Evolutionary conservation across 2,888 invertebrate species (phyloP).

Genomic region (Phalera bucephala): DNA sequence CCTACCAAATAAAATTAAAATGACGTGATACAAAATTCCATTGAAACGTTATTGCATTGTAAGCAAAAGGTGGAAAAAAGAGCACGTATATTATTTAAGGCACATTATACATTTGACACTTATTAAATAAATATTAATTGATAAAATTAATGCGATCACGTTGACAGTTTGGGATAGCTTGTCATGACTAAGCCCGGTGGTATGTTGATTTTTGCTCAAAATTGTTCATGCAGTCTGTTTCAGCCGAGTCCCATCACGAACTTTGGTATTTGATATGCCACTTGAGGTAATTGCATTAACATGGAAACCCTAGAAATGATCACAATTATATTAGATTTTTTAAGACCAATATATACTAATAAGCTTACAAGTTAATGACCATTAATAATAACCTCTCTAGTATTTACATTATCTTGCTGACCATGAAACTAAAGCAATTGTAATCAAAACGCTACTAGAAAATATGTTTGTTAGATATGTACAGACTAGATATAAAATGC

Average conservation of each 20-base stretch:
- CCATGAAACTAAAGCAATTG: too few relatives aligned
- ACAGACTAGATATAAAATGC: too few relatives aligned
- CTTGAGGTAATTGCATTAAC: constrained; percentile 92
- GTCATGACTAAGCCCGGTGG: constrained; percentile 44
- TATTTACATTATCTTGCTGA: too few relatives aligned
- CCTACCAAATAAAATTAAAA: too few relatives aligned
- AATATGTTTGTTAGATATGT: too few relatives aligned
- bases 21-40: too few relatives aligned
- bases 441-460: too few relatives aligned
- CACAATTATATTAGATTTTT: constrained; percentile 9
- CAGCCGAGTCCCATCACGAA: constrained; percentile 93
- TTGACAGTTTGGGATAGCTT: constrained; percentile 14
- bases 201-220: constrained; percentile 37
- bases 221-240: constrained; percentile 28
- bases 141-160: constrained; percentile 11
- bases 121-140: constrained; percentile 3
- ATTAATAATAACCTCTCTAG: too few relatives aligned
- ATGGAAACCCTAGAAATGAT: constrained; percentile 89
- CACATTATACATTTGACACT: constrained; percentile 4
- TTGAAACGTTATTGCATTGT: not conserved
- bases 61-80: too few relatives aligned
- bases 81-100: constrained; percentile 7
- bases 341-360: too few relatives aligned
- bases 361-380: too few relatives aligned
- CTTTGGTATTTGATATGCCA: constrained; percentile 92